Conservation (phyloP, 2,797 vertebrate genomes). For the Pseudochirops corinnae region DNA sequence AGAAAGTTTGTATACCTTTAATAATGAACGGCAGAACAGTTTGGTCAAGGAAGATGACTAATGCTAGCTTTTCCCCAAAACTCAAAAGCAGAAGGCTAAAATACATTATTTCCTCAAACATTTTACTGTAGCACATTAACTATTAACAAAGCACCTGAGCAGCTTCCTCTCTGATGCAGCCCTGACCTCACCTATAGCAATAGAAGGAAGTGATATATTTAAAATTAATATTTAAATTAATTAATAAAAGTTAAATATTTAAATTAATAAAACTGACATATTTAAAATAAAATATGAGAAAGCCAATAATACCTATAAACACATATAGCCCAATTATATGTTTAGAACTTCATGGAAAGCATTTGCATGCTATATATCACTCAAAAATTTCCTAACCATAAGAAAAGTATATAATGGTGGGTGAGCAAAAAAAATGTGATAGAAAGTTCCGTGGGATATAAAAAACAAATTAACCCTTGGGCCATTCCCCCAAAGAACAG, state of each 20-base stretch:
- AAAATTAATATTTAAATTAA: too few relatives aligned
- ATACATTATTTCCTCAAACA: too few relatives aligned
- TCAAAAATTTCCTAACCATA: not conserved
- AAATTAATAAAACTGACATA: too few relatives aligned
- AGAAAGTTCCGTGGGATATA: not conserved
- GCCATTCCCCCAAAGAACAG: not conserved
- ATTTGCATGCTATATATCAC: not conserved
- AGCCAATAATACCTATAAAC: not conserved
- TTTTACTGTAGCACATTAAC: not conserved
- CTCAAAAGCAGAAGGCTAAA: not conserved
- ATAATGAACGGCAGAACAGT: not conserved
- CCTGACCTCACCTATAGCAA: not conserved
- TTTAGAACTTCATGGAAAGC: not conserved
- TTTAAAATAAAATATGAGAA: not conserved
- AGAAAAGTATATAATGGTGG: not conserved
- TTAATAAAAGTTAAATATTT: too few relatives aligned
- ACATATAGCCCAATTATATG: too few relatives aligned
- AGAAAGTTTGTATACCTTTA: not conserved
- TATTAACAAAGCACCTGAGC: not conserved
- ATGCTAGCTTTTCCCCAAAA: not conserved
- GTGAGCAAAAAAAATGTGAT: not conserved
- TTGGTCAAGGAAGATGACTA: not conserved
- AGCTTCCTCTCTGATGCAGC: not conserved
- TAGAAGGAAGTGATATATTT: not conserved
- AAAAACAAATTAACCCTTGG: not conserved